Conservation (phyloP, 2,113 vertebrate species). For the Pygoscelis antarcticus region DNA sequence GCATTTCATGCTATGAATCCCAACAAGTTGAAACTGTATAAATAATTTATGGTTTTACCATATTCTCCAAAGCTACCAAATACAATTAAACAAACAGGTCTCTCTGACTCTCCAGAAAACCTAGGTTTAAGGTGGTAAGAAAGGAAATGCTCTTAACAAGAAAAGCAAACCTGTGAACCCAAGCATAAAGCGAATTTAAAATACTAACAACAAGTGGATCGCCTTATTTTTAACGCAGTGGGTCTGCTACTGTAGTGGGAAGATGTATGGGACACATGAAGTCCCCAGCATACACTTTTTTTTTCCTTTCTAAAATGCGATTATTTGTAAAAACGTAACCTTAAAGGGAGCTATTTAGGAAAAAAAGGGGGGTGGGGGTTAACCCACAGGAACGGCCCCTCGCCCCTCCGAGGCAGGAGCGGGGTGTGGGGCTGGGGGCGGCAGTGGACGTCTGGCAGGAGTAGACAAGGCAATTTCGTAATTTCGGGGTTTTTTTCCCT, state of each 20-base stretch:
- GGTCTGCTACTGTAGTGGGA: background rate
- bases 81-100: background rate
- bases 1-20: background rate
- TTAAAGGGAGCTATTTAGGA: background rate
- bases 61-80: background rate
- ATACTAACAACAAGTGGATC: background rate
- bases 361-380: fast-evolving
- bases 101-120: background rate
- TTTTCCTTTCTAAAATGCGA: background rate
- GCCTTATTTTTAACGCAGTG: background rate
- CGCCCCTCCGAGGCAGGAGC: background rate
- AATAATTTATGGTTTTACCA: background rate
- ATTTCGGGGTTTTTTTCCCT: background rate
- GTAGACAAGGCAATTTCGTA: background rate
- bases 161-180: background rate
- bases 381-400: background rate
- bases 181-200: background rate
- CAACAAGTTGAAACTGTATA: background rate
- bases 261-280: background rate
- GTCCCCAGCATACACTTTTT: background rate
- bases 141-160: background rate
- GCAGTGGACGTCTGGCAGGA: background rate
- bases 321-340: background rate
- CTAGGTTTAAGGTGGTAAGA: background rate
- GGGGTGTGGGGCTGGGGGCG: background rate